Evolutionary conservation across 1,140 invertebrate species (phyloP).

Genomic region (Pantala flavescens): DNA sequence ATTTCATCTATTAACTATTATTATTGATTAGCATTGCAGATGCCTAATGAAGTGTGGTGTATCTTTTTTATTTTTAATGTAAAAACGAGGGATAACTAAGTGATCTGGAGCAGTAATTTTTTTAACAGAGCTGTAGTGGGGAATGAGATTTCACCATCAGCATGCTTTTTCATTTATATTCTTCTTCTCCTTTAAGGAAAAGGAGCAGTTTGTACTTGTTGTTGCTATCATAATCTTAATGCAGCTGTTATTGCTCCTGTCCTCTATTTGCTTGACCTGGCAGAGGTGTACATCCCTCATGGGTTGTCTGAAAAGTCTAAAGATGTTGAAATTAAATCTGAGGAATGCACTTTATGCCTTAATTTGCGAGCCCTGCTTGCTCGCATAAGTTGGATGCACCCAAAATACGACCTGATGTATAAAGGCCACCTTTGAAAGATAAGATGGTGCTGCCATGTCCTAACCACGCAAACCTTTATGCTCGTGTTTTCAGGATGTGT

Average conservation of each 20-base stretch:
- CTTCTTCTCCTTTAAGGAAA: neutral
- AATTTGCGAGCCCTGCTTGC: neutral
- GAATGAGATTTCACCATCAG: neutral
- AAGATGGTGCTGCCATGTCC: slow-evolving; percentile 1
- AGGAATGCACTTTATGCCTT: neutral
- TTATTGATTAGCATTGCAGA: neutral
- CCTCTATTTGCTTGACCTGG: neutral
- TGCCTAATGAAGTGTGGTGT: neutral
- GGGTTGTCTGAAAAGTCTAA: neutral
- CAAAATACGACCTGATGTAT: neutral
- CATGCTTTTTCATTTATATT: neutral
- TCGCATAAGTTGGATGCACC: neutral
- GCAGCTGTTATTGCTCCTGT: neutral
- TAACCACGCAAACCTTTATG: neutral
- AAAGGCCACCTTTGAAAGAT: neutral
- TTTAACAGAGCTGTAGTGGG: neutral
- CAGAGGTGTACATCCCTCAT: neutral
- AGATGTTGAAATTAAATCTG: neutral
- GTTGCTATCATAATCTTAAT: neutral
- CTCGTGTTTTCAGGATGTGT: neutral
- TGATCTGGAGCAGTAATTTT: slow-evolving; percentile 6
- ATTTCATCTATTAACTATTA: neutral
- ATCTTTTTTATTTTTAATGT: neutral
- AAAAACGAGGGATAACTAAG: neutral
- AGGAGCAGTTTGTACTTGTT: neutral